Evolutionary conservation across 2,797 vertebrate species (phyloP).

Genomic region (Apogon hyalosoma): DNA sequence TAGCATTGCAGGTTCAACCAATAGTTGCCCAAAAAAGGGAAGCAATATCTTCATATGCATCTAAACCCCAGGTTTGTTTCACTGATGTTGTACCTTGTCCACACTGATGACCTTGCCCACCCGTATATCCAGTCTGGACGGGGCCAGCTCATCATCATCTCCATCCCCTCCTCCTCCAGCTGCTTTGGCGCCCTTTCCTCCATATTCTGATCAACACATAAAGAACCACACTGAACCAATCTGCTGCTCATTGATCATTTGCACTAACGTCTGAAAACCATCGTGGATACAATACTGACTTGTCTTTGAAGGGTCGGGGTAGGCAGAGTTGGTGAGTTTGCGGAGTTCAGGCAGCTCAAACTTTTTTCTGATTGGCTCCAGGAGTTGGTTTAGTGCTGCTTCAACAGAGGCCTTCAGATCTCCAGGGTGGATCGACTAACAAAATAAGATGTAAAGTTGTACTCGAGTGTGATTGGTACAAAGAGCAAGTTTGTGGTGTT

Average conservation of each 20-base stretch:
- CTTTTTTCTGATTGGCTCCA: constrained; percentile 96
- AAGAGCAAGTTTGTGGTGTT: too few species aligned
- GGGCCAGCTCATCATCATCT: constrained; percentile 86
- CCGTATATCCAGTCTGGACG: constrained; percentile 93
- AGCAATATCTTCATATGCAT: too few species aligned
- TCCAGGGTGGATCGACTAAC: constrained; percentile 92
- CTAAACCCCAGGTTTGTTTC: too few species aligned
- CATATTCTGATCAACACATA: constrained; percentile 80
- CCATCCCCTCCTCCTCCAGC: constrained; percentile 40
- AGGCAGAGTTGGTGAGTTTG: constrained; percentile 88
- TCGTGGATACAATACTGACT: constrained; percentile 83
- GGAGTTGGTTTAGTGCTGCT: constrained; percentile 89
- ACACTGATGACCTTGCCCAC: constrained; percentile 93
- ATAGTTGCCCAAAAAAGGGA: too few species aligned
- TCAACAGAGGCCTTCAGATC: constrained; percentile 97
- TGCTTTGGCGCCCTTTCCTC: constrained; percentile 85
- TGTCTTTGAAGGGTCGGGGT: constrained; percentile 88
- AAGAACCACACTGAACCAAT: not conserved
- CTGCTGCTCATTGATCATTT: too few species aligned
- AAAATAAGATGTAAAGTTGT: constrained; percentile 1
- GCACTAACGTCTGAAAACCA: not conserved
- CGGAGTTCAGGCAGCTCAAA: constrained; percentile 90
- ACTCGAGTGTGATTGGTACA: not conserved
- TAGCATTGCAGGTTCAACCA: too few species aligned
- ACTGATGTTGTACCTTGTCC: constrained; percentile 86